Evolutionary conservation across 2,888 invertebrate species (phyloP).

Genomic region (Campoplex capitator): DNA sequence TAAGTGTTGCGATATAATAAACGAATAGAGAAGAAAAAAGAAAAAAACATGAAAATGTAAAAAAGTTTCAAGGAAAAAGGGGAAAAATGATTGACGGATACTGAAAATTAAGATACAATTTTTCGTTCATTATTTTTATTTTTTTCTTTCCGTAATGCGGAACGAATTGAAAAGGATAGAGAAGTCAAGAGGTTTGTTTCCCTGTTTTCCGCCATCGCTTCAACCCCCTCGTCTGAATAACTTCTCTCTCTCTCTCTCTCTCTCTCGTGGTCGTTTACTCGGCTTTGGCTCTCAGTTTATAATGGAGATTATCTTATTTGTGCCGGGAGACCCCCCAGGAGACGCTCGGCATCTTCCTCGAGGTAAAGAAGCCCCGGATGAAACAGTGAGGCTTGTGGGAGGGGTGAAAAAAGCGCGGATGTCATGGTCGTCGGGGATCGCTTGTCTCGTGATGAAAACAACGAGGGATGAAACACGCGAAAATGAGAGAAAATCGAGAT

Average conservation of each 20-base stretch:
- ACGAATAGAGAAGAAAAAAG: neutral
- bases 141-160: neutral
- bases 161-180: slow-evolving; percentile 63
- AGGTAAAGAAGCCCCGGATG: slow-evolving; percentile 52
- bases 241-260: slow-evolving; percentile 65
- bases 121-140: neutral
- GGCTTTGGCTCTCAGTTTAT: slow-evolving; percentile 81
- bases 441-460: slow-evolving; percentile 36
- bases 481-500: slow-evolving; percentile 44
- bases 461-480: slow-evolving; percentile 41
- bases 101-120: slow-evolving; percentile 12
- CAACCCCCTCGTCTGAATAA: slow-evolving; percentile 81
- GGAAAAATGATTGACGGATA: slow-evolving; percentile 6
- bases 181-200: slow-evolving; percentile 41
- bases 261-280: slow-evolving; percentile 78
- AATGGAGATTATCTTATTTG: slow-evolving; percentile 84
- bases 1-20: slow-evolving; percentile 84
- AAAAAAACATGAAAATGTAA: neutral
- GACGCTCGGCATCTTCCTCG: slow-evolving; percentile 63
- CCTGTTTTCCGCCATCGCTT: slow-evolving; percentile 57
- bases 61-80: neutral
- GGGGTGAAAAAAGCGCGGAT: slow-evolving; percentile 54
- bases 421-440: slow-evolving; percentile 13
- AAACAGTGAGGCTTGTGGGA: slow-evolving; percentile 28
- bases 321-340: slow-evolving; percentile 74